Conservation (phyloP, 1,140 invertebrate genomes). For the Bombyx mori region ASM3026992v2 NC_085115.1:12143001-12143500, state of each 20-base stretch:
- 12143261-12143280: no score
- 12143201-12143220: slow-evolving; percentile 5
- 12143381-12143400: slow-evolving; percentile 12
- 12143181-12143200: slow-evolving; percentile 4
- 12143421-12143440: slow-evolving; percentile 35
- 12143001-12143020: no score
- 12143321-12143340: background rate
- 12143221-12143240: background rate
- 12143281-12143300: background rate
- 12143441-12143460: slow-evolving; percentile 26
- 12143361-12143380: no score
- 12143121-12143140: slow-evolving; percentile 59
- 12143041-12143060: no score
- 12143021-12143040: no score
- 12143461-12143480: slow-evolving; percentile 34
- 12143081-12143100: no score
- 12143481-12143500: slow-evolving; percentile 43
- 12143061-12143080: no score
- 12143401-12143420: slow-evolving; percentile 25
- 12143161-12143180: slow-evolving; percentile 6
- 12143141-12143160: slow-evolving; percentile 16
- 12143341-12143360: background rate
- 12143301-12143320: no score
- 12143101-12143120: slow-evolving; percentile 15
- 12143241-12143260: no score